phyloP scores from a whole-genome alignment of 2,888 invertebrate genomes.

The Matsumyia berberina region DNA sequence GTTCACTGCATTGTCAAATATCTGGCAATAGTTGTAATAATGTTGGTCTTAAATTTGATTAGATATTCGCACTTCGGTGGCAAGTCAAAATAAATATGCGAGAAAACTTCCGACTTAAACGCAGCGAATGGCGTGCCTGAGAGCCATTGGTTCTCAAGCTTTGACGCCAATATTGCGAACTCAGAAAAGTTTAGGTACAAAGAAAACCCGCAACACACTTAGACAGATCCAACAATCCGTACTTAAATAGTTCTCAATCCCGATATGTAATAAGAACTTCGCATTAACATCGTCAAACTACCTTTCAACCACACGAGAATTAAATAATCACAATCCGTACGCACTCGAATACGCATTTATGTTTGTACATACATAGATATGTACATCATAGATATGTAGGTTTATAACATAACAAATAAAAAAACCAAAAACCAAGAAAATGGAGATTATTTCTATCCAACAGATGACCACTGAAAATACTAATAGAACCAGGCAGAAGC shows the following conservation, averaged over 20 bases:
- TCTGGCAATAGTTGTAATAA: too few species aligned
- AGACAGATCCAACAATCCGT: not conserved
- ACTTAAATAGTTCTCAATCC: conserved; percentile 3
- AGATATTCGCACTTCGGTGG: too few species aligned
- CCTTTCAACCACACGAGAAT: not conserved
- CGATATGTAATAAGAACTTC: conserved; percentile 7
- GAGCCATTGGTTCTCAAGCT: too few species aligned
- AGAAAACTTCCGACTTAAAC: too few species aligned
- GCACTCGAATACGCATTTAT: not conserved
- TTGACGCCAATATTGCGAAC: too few species aligned
- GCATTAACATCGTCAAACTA: conserved; percentile 5
- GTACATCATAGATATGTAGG: not conserved
- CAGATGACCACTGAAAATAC: conserved; percentile 52
- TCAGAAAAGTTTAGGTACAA: too few species aligned
- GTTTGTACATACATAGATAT: not conserved
- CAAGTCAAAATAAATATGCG: too few species aligned
- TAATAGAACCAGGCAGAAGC: conserved; percentile 56
- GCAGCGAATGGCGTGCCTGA: too few species aligned
- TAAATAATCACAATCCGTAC: conserved; percentile 5
- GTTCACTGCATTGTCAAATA: too few species aligned
- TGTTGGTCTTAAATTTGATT: too few species aligned
- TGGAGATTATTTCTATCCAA: conserved; percentile 36
- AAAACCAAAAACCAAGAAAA: conserved; percentile 11
- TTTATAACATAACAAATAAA: not conserved
- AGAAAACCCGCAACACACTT: not conserved